Conservation (phyloP, 1,140 invertebrate species). For the Aradophagus sp. region DNA sequence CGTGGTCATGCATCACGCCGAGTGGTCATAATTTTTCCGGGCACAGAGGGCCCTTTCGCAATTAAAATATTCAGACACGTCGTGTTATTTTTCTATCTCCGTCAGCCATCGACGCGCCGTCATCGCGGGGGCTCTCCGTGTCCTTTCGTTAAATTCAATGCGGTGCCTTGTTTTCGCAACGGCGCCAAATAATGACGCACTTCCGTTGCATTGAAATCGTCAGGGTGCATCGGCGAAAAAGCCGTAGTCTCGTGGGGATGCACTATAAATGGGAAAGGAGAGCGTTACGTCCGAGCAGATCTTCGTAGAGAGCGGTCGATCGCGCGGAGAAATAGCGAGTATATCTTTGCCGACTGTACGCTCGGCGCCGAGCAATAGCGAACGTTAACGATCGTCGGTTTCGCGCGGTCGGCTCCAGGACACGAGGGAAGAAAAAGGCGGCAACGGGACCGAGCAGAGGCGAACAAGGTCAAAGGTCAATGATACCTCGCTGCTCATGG, state of each 20-base stretch:
- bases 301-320: constrained; percentile 50
- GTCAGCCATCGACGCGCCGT: no score
- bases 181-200: constrained; percentile 38
- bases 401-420: constrained; percentile 23
- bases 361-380: constrained; percentile 23
- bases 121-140: no score
- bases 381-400: constrained; percentile 42
- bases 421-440: constrained; percentile 12
- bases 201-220: constrained; percentile 53
- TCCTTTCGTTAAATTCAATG: no score
- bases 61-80: no score
- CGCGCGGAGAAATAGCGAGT: constrained; percentile 49
- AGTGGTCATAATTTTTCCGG: no score
- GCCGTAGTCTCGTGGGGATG: constrained; percentile 53
- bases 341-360: constrained; percentile 3
- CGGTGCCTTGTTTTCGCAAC: constrained; percentile 25
- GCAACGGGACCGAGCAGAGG: constrained; percentile 7
- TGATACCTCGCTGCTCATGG: constrained; percentile 42
- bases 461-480: constrained; percentile 47
- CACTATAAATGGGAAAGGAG: constrained; percentile 60
- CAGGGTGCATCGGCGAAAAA: constrained; percentile 59
- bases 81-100: no score
- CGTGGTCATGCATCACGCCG: no score
- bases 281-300: constrained; percentile 56
- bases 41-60: no score